Percentiles rank a stretch among this genome's conserved stretches.
Evolutionary conservation across 1,140 invertebrate genomes (phyloP).

Genomic region (Drosophila quadrilineata): DNA sequence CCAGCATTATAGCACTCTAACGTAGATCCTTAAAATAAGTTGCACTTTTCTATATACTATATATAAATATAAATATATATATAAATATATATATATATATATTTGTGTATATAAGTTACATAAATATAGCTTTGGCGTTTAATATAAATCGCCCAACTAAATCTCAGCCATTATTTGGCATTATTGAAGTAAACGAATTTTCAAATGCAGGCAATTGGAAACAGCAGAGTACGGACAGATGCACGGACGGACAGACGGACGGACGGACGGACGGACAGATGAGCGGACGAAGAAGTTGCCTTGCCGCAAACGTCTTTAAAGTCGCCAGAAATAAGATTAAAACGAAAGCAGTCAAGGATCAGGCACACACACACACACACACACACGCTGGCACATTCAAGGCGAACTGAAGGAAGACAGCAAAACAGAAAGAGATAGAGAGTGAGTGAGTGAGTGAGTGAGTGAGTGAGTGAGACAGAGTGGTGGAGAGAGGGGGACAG

Average conservation of each 20-base stretch:
- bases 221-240: neutral
- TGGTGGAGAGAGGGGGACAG: no score
- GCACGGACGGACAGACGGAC: no score
- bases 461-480: no score
- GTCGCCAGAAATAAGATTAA: conserved; percentile 51
- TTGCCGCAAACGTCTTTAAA: conserved; percentile 53
- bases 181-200: conserved; percentile 67
- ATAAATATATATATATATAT: neutral
- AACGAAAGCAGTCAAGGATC: conserved; percentile 16
- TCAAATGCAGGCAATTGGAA: conserved; percentile 45
- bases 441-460: no score
- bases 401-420: neutral
- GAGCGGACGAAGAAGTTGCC: neutral
- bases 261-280: no score
- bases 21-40: no score
- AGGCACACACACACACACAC: no score
- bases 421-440: conserved; percentile 7
- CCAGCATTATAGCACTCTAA: no score
- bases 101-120: neutral
- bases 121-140: conserved; percentile 11
- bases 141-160: conserved; percentile 54
- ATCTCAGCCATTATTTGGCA: conserved; percentile 67
- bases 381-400: no score
- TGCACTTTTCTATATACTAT: no score
- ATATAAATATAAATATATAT: no score